Conservation (phyloP, 2,888 invertebrate species). For the Trichogramma dendrolimi region DNA sequence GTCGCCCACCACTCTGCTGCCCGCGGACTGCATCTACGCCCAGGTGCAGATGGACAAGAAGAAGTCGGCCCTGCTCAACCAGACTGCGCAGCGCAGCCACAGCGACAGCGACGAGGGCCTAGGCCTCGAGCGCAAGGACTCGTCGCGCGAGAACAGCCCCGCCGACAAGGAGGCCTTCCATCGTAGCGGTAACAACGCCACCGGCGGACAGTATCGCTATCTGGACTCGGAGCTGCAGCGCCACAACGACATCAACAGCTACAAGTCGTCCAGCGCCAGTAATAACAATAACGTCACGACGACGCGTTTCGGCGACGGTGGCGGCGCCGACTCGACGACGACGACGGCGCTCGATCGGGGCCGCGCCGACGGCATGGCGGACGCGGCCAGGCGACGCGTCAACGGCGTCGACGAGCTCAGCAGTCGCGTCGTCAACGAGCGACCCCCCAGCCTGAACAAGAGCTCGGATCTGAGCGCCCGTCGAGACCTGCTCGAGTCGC, state of each 20-base stretch:
- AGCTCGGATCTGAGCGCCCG: constrained; percentile 66
- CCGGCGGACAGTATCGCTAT: constrained; percentile 42
- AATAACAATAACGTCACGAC: constrained; percentile 40
- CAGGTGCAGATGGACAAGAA: constrained; percentile 61
- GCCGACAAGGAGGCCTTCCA: constrained; percentile 46
- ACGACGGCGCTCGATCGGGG: constrained; percentile 39
- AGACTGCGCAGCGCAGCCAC: constrained; percentile 53
- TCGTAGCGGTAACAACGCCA: constrained; percentile 41
- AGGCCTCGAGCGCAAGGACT: constrained; percentile 61
- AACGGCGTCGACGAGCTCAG: constrained; percentile 62
- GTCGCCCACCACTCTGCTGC: constrained; percentile 54
- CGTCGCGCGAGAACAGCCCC: constrained; percentile 48
- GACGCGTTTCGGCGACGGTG: constrained; percentile 39
- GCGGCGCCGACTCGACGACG: constrained; percentile 47
- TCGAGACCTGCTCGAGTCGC: constrained; percentile 70
- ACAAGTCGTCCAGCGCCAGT: constrained; percentile 40
- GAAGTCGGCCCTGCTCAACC: constrained; percentile 46
- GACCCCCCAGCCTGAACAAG: constrained; percentile 39
- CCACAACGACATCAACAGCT: constrained; percentile 45
- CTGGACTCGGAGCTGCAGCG: constrained; percentile 35
- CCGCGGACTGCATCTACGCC: constrained; percentile 69
- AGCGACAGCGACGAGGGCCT: constrained; percentile 78
- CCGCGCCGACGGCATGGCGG: not conserved
- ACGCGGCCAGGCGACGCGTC: constrained; percentile 47
- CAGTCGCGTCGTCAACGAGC: constrained; percentile 26